Base-by-base conservation (phyloP, 1,140 invertebrate species). In the Druon quercuslanigerum region DNA sequence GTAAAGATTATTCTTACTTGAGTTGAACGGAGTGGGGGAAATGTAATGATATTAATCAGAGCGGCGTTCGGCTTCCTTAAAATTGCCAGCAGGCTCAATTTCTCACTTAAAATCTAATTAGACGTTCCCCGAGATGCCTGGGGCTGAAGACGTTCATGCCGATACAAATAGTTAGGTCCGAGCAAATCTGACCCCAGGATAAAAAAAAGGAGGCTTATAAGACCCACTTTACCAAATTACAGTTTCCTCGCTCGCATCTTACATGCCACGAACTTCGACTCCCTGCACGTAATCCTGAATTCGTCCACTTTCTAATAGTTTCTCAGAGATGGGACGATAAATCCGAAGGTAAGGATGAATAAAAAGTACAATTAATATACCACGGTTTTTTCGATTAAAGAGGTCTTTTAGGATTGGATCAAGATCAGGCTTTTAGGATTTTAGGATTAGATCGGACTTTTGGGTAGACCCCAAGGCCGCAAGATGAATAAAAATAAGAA, bases 71-170 rank as follows among this genome's bases (percentile, higher is more conserved):
- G 88, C 89, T 91, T 91, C 90, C 90, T 90, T 90, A 91, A 91
- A 91, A 91, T 91, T 91, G 89, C 89, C 88, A 85, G 88, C 88
- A 89, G 89, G 89, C 88, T 89, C 89, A 90, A 91, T 91, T 91
- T 90, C 90, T 91, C 90, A 90, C 89, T 90, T 90, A 90, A 90
- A 90, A 88, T 90, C 88, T 91, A 91, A 91, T 91, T 91, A 90
- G 89, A 90, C 86, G 81, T 82, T 84, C 81, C 81, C 79, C 72
- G 75, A 73, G 71, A 66, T 73, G 78, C 70, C 71, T 71, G 25
- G 70, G 73, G 77, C 76, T 82, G 78, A 72, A 72, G 50, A 75
- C 74, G 72, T 78, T 51, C 60, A 73, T 76, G 74, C 71, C 77
- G 72, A 78, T 81, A 76, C 76, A 78, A 78, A 46, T 46, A 60